Conservation (phyloP, 37 sponge, comb jelly and placozoan genomes). For the Hormiphora californensis region DNA sequence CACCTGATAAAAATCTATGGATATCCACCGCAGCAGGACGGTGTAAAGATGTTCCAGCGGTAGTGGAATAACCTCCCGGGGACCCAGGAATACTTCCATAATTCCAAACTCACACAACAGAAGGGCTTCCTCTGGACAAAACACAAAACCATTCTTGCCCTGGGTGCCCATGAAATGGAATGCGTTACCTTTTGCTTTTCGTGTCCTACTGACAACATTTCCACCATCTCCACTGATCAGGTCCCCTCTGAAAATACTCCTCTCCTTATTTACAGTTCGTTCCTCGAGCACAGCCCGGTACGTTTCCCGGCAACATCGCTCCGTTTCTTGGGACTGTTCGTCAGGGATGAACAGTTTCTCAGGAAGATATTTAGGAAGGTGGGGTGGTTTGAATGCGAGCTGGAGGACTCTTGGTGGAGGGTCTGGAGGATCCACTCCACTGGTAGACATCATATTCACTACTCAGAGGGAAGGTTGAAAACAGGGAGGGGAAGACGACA, state of each 20-base stretch:
- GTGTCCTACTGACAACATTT: neutral
- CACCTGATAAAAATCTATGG: neutral
- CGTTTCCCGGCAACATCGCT: neutral
- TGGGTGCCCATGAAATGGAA: neutral
- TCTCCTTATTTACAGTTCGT: neutral
- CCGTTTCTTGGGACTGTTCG: neutral
- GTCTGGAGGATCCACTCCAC: too few species aligned
- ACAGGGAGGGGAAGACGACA: too few species aligned
- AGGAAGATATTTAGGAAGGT: neutral
- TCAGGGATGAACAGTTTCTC: constrained; percentile 17
- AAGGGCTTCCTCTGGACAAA: constrained; percentile 27
- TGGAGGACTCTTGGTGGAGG: neutral
- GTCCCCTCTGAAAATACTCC: neutral
- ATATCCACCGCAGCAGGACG: neutral
- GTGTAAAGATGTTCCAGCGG: neutral
- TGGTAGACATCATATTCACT: too few species aligned
- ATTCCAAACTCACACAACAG: neutral
- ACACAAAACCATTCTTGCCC: neutral
- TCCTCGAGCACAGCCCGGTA: neutral
- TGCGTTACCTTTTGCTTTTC: neutral
- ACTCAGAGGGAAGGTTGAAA: too few species aligned
- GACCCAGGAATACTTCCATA: neutral
- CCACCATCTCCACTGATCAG: neutral
- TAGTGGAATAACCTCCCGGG: neutral
- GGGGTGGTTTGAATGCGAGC: neutral